Evolutionary conservation across 2,113 vertebrate species (phyloP), one percentile per base, ranked within the genome.

Genomic region (Hypanus sabinus): DNA sequence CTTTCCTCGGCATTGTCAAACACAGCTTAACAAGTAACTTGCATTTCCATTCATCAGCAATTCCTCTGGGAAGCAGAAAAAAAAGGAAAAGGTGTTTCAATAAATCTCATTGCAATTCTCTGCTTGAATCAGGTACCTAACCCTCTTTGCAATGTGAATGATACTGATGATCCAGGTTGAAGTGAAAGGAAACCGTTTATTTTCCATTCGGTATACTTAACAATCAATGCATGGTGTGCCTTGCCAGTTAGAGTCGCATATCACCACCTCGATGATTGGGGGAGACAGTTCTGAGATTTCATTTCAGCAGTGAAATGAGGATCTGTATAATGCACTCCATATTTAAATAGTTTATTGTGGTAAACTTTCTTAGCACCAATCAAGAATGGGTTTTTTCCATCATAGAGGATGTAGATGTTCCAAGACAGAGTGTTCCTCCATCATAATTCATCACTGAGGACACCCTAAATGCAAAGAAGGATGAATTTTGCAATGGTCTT

Each of bases 201-300:
- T 73, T 93, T 93, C 36, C 22, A 46, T 3, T 46, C 68, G 70
- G 68, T 27, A 73, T 68, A 11, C 12, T 93, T 38, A 93, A 46
- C 91, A 93, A 75, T 22, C 91, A 93, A 46, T 46, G 68, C 68
- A 73, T 46, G 91, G 20, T 14, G 36, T 75, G 68, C 71, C 68
- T 30, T 46, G 20, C 22, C 68, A 93, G 36, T 36, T 55, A 46
- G 22, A 46, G 91, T 46, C 91, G 7, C 91, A 55, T 55, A 73
- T 93, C 91, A 75, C 68, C 73, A 73, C 70, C 3, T 55, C 70
- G 12, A 22, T 93, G 70, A 93, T 75, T 73, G 91, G 68, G 33
- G 73, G 68, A 73, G 68, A 73, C 91, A 93, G 68, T 24, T 73
- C 22, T 5, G 68, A 93, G 91, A 93, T 93, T 93, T 93, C 36